Conservation (phyloP, 1,140 invertebrate genomes). For the Dendrolimus kikuchii region DNA sequence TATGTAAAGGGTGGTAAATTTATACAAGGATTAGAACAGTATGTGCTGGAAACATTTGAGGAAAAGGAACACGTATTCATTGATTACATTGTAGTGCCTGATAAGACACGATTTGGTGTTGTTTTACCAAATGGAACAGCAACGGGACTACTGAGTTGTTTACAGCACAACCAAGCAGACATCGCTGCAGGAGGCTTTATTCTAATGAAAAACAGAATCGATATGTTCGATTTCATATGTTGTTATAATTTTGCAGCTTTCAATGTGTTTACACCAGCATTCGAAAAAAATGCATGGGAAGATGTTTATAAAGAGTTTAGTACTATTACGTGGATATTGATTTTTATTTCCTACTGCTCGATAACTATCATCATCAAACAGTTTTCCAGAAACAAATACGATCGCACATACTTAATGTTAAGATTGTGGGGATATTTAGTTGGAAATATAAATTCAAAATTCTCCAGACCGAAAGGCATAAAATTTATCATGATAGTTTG, state of each 20-base stretch:
- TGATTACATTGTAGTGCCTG: constrained; percentile 9
- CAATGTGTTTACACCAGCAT: constrained; percentile 27
- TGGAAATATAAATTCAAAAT: constrained; percentile 16
- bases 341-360: constrained; percentile 12
- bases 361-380: constrained; percentile 6
- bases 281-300: constrained; percentile 26
- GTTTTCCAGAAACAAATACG: constrained; percentile 1
- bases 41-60: constrained; percentile 24
- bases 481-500: constrained; percentile 28
- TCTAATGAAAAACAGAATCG: constrained; percentile 26
- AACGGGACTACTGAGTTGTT: constrained; percentile 23
- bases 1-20: constrained; percentile 16
- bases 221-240: constrained; percentile 32
- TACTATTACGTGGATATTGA: constrained; percentile 26
- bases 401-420: constrained; percentile 15
- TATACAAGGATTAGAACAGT: constrained; percentile 30
- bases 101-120: constrained; percentile 18
- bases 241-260: constrained; percentile 29
- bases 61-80: constrained; percentile 15
- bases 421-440: constrained; percentile 35
- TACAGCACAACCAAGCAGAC: constrained; percentile 21
- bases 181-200: constrained; percentile 26
- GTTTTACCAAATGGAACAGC: constrained; percentile 27
- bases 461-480: constrained; percentile 22
- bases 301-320: constrained; percentile 34